A percentile compares a stretch with the other conserved stretches of the same genome.
These are phyloP conservation scores for Zygogramma bicolorata DNA, from an alignment of 2,888 invertebrate genomes.

Conservation along the genomic window DNA sequence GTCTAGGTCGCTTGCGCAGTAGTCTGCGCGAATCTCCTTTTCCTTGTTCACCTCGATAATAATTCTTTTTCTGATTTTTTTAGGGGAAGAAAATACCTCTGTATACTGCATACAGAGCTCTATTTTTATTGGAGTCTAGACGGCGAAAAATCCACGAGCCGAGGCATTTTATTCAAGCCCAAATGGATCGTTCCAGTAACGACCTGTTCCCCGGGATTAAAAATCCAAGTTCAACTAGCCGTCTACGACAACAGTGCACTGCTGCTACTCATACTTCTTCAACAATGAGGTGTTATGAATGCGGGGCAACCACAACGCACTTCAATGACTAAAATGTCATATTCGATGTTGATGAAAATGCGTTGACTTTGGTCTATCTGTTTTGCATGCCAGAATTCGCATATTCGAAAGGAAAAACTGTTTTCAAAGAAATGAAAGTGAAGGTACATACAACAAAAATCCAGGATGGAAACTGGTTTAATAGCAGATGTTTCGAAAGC, in stretches of 20 bases:
- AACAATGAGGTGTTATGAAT: slow-evolving; percentile 48
- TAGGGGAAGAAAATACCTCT: no score
- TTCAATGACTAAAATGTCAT: slow-evolving; percentile 22
- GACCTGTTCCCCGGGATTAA: no score
- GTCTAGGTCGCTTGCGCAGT: no score
- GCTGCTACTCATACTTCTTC: slow-evolving; percentile 47
- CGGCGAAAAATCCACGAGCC: no score
- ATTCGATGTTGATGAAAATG: background rate
- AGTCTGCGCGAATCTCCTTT: no score
- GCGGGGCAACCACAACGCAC: slow-evolving; percentile 48
- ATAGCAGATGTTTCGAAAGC: slow-evolving; percentile 38
- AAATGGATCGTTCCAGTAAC: no score
- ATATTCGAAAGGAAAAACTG: slow-evolving; percentile 34
- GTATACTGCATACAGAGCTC: no score
- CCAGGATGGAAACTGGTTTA: slow-evolving; percentile 36
- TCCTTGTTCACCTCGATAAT: no score
- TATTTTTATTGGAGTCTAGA: no score
- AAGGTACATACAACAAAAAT: slow-evolving; percentile 43
- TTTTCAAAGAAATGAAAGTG: slow-evolving; percentile 28
- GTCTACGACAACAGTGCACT: slow-evolving; percentile 55
- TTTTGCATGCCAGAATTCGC: slow-evolving; percentile 40
- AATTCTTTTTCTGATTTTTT: no score
- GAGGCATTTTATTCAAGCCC: no score
- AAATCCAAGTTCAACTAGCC: no score
- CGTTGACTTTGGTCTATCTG: slow-evolving; percentile 34